Evolutionary conservation across 1,140 invertebrate genomes (phyloP), one percentile per base, ranked within the genome.

Genomic region (Drosophila nasuta): DNA sequence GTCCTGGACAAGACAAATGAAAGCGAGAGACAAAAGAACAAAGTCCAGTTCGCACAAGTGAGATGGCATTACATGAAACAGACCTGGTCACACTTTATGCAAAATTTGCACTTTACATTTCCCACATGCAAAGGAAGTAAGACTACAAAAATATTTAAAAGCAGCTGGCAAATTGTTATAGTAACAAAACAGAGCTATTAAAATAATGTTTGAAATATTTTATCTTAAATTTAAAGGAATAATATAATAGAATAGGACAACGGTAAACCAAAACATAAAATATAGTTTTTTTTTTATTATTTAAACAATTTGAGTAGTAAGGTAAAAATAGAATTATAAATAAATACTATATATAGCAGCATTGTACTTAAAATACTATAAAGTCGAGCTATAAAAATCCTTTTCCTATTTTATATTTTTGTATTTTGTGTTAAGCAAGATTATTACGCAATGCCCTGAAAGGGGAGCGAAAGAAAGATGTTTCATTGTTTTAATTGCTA

Each of bases 1-100:
- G 81, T 83, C 81, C 73, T 73, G 81, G 74, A 80, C 81, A 85
- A 78, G 77, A 81, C 81, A 85, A 80, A 81, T 78, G 82, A 81
- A 81, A 81, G 64, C 71, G 66, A 65, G 33, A 74, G 58, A 66
- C 51, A 78, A 72, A 77, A 52, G 69, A 6, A 10, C 20, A 17
- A n/a, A 58, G 56, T 54, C 62, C 35, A 63, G 57, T 13, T 13
- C 10, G 56, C 17, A 15, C 25, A 48, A 74, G 20, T 11, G 25
- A 74, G 57, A 73, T 43, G 63, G 64, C 54, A 72, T 25, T 54
- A 70, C 60, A 46, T 38, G 35, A 10, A 7, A 20, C 25, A 15
- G 7, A 6, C 64, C 30, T 33, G 51, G 35, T 11, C 48, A 68
- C 49, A 46, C 64, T 75, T 60, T 68, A 59, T 75, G 41, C 17